A percentile compares a stretch with the other conserved stretches of the same genome.
Conservation (phyloP, 2,113 vertebrate genomes). For the Engraulis encrasicolus region DNA sequence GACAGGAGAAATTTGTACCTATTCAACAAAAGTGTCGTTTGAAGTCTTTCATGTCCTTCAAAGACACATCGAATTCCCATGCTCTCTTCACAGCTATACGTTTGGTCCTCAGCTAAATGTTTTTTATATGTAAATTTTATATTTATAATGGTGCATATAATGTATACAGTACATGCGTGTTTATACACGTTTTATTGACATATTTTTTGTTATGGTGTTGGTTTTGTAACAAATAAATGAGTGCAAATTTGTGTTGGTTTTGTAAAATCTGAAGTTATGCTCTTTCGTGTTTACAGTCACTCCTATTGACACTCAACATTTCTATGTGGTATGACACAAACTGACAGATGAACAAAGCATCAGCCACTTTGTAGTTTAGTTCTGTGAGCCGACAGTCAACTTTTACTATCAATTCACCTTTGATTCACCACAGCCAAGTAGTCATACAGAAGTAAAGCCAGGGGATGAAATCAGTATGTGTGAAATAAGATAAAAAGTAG, state of each 20-base stretch:
- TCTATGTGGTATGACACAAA: too few species aligned
- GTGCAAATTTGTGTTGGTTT: not conserved
- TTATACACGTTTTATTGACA: not conserved
- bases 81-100: not conserved
- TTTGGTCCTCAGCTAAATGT: not conserved
- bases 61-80: not conserved
- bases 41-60: not conserved
- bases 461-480: too few species aligned
- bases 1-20: not conserved
- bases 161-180: not conserved
- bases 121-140: not conserved
- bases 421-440: too few species aligned
- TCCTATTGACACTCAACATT: too few species aligned
- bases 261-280: not conserved
- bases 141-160: slow-evolving; percentile 15
- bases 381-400: too few species aligned
- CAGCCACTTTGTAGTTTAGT: too few species aligned
- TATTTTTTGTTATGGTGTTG: not conserved
- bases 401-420: too few species aligned
- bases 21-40: not conserved
- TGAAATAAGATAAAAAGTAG: too few species aligned
- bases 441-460: too few species aligned
- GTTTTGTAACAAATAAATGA: slow-evolving; percentile 4
- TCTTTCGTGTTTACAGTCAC: not conserved
- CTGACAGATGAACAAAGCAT: too few species aligned